Conservation (phyloP, 2,113 vertebrate genomes). For the Micronycteris hirsuta region DNA sequence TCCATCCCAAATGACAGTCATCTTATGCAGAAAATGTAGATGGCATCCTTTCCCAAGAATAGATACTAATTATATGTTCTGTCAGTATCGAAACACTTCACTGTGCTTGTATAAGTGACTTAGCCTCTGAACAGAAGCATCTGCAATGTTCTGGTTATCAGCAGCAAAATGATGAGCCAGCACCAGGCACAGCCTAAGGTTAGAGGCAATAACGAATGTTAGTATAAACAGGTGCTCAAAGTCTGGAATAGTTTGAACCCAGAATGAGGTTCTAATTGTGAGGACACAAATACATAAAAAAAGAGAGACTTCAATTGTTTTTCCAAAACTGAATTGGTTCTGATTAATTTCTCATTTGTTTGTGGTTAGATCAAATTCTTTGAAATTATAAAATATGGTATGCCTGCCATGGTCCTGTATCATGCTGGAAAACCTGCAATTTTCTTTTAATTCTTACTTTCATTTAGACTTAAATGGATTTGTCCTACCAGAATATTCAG, state of each 20-base stretch:
- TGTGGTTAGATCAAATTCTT: not conserved
- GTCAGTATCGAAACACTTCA: not conserved
- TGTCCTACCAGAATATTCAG: not conserved
- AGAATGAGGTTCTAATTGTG: not conserved
- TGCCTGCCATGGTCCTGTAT: not conserved
- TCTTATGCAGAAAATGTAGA: not conserved
- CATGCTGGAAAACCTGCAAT: not conserved
- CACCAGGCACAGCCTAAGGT: not conserved
- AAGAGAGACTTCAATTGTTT: not conserved
- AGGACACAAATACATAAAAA: not conserved
- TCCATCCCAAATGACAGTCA: not conserved
- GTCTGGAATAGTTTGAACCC: not conserved
- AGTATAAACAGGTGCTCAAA: not conserved
- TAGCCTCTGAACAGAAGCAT: not conserved
- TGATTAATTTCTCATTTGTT: not conserved
- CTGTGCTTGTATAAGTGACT: not conserved
- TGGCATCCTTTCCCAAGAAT: not conserved
- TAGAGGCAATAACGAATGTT: not conserved
- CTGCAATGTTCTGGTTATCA: not conserved
- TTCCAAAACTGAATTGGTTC: not conserved
- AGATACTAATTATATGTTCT: not conserved
- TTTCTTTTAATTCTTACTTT: not conserved
- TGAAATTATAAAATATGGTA: not conserved
- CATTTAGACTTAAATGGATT: not conserved
- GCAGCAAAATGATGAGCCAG: not conserved